A percentile compares a stretch with the other conserved stretches of the same genome.
Conservation (phyloP, 2,113 vertebrate genomes). For the Leucopsar rothschildi region DNA sequence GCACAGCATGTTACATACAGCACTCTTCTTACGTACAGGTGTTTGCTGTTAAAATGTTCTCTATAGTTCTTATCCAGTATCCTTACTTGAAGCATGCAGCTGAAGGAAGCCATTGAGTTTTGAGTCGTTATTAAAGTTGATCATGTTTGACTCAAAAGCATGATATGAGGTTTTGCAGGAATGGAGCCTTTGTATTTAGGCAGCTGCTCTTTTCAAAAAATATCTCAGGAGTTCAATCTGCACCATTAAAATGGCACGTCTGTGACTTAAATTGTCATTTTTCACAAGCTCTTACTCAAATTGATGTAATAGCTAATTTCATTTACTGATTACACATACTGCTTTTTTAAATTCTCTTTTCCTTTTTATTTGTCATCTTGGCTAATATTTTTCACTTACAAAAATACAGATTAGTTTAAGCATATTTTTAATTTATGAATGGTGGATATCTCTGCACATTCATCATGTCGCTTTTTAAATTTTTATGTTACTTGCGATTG, state of each 20-base stretch:
- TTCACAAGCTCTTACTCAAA: not conserved
- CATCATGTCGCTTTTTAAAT: rapidly evolving
- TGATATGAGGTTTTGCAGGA: not conserved
- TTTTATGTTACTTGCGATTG: not conserved
- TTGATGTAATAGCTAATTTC: not conserved
- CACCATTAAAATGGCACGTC: not conserved
- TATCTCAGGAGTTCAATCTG: not conserved
- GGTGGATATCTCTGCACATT: not conserved
- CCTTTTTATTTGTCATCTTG: not conserved
- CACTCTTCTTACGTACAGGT: not conserved
- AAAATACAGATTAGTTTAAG: not conserved
- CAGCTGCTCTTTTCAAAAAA: not conserved
- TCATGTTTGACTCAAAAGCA: rapidly evolving
- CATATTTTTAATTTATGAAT: not conserved
- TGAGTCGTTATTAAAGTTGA: not conserved
- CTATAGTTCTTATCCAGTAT: rapidly evolving
- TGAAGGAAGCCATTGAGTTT: not conserved
- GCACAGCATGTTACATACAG: rapidly evolving
- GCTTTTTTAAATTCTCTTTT: not conserved
- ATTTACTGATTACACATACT: not conserved
- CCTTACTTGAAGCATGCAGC: not conserved
- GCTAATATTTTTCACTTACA: not conserved
- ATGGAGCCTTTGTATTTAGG: not conserved
- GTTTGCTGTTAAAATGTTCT: not conserved
- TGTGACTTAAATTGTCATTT: not conserved